Percentiles rank a stretch among this genome's conserved stretches.
phyloP scores from a whole-genome alignment of 1,140 invertebrate genomes.

The Aphaenogaster ashmeadi region DNA sequence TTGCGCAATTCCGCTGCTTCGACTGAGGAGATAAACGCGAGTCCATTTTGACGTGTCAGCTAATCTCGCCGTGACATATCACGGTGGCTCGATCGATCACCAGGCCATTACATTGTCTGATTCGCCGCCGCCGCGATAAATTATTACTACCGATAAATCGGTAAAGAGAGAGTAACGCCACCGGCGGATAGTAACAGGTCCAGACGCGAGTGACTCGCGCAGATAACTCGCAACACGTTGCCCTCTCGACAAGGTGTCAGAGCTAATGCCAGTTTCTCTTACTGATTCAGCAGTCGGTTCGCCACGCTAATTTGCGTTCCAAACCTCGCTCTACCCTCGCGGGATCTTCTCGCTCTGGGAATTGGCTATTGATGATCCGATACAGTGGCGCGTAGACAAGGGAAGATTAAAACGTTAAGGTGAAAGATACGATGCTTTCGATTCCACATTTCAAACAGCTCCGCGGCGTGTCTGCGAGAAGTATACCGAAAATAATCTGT shows the following conservation, averaged over 20 bases:
- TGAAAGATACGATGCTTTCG: not conserved
- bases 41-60: slow-evolving; percentile 67
- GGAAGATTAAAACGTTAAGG: slow-evolving; percentile 19
- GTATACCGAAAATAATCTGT: not conserved
- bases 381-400: not conserved
- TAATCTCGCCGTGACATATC: slow-evolving; percentile 69
- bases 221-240: slow-evolving; percentile 59
- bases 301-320: slow-evolving; percentile 50
- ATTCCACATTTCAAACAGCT: not conserved
- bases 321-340: slow-evolving; percentile 32
- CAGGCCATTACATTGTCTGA: slow-evolving; percentile 72
- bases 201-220: slow-evolving; percentile 38
- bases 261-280: slow-evolving; percentile 49
- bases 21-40: slow-evolving; percentile 59
- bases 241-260: slow-evolving; percentile 52
- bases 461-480: not conserved
- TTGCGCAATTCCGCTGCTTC: slow-evolving; percentile 35
- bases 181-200: slow-evolving; percentile 43
- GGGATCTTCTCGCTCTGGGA: slow-evolving; percentile 23
- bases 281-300: slow-evolving; percentile 57
- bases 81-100: slow-evolving; percentile 72
- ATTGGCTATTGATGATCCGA: slow-evolving; percentile 29
- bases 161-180: slow-evolving; percentile 64
- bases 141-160: slow-evolving; percentile 78
- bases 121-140: slow-evolving; percentile 63